These are phyloP conservation scores for Teleogryllus occipitalis DNA, from an alignment of 1,140 invertebrate genomes.

Conservation along the genomic window DNA sequence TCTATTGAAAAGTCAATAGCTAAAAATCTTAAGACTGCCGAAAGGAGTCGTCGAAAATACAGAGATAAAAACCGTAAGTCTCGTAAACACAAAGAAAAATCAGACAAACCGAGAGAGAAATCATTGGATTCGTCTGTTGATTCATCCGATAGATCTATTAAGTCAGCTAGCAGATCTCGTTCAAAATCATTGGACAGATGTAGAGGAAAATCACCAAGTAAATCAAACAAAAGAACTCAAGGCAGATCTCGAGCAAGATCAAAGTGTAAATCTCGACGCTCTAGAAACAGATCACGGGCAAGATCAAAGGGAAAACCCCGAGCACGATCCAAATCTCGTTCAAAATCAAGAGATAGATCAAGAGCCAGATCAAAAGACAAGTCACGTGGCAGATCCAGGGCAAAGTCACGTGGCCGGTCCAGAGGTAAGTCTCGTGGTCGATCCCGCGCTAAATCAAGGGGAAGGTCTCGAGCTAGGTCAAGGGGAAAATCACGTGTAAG, in stretches of 20 bases:
- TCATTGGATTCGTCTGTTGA: not conserved
- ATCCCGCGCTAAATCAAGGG: not conserved
- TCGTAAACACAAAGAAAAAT: not conserved
- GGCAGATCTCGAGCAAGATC: not conserved
- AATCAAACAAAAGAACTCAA: not conserved
- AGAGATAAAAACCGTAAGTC: not conserved
- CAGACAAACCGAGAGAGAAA: not conserved
- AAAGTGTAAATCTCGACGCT: not conserved
- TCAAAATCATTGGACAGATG: not conserved
- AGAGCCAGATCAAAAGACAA: not conserved
- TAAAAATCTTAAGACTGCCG: not conserved
- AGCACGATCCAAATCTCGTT: not conserved
- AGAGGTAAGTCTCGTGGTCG: not conserved
- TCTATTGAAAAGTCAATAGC: not conserved
- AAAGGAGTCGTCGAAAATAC: not conserved
- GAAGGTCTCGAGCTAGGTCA: not conserved
- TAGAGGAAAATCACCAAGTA: not conserved
- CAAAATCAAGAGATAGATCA: not conserved
- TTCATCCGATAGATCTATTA: not conserved
- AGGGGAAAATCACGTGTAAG: not conserved
- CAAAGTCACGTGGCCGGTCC: not conserved
- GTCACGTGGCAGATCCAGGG: not conserved
- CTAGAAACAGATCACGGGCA: not conserved
- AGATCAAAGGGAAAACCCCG: not conserved
- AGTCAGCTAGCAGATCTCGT: not conserved